These are phyloP conservation scores for Dicrostonyx torquatus DNA, from an alignment of 2,797 vertebrate species.

Conservation along the genomic window DNA sequence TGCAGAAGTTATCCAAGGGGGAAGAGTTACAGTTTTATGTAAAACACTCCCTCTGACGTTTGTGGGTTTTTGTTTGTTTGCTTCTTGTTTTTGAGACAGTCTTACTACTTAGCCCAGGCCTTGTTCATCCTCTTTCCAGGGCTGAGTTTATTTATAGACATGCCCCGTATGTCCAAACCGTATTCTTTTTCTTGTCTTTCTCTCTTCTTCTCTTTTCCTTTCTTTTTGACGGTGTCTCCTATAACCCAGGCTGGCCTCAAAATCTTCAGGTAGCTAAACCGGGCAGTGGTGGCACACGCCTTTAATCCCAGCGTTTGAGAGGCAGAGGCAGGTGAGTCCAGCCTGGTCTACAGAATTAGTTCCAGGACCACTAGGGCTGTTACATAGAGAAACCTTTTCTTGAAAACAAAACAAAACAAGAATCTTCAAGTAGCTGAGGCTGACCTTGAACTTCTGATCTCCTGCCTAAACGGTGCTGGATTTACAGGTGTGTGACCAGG, in stretches of 20 bases:
- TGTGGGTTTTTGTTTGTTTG: not conserved
- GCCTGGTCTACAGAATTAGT: too few relatives aligned
- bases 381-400: too few relatives aligned
- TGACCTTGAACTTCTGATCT: not conserved
- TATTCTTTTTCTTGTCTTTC: not conserved
- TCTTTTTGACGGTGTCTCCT: not conserved
- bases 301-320: too few relatives aligned
- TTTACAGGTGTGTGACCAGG: not conserved
- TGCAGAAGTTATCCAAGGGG: not conserved
- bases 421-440: too few relatives aligned
- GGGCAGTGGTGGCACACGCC: too few relatives aligned
- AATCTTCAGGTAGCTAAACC: too few relatives aligned
- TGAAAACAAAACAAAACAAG: too few relatives aligned
- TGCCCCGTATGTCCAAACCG: not conserved
- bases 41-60: constrained; percentile 5
- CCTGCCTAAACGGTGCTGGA: too few relatives aligned
- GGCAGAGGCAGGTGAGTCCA: too few relatives aligned
- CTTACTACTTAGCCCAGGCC: not conserved
- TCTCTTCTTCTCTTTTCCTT: not conserved
- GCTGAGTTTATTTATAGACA: not conserved
- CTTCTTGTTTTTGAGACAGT: not conserved
- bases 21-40: not conserved
- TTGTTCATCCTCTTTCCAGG: not conserved
- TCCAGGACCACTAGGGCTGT: too few relatives aligned
- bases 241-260: not conserved